Evolutionary conservation across 2,797 vertebrate genomes (phyloP).

Genomic region (Fistularia tabacaria): DNA sequence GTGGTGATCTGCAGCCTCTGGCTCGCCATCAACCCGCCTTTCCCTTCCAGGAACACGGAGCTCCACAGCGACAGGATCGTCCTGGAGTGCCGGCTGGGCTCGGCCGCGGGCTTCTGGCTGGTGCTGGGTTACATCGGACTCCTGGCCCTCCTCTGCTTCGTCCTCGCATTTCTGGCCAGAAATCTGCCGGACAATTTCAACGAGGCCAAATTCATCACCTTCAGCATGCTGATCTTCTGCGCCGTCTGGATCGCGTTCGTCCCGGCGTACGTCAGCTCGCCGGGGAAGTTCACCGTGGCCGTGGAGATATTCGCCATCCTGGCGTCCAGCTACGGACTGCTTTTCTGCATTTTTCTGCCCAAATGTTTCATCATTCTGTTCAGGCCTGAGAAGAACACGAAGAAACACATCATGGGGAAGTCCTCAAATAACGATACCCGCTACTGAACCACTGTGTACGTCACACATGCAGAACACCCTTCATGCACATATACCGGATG

Average conservation of each 20-base stretch:
- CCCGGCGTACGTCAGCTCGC: slow-evolving; percentile 74
- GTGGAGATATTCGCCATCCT: slow-evolving; percentile 76
- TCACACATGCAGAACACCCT: neutral
- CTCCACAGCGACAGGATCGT: slow-evolving; percentile 65
- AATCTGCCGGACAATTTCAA: slow-evolving; percentile 74
- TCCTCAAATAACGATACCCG: slow-evolving; percentile 18
- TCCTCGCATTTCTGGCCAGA: slow-evolving; percentile 67
- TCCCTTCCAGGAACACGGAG: slow-evolving; percentile 57
- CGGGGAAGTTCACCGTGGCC: slow-evolving; percentile 71
- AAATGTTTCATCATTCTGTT: slow-evolving; percentile 74
- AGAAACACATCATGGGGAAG: slow-evolving; percentile 68
- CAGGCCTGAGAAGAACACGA: slow-evolving; percentile 66
- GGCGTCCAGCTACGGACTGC: slow-evolving; percentile 68
- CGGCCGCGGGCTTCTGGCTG: slow-evolving; percentile 64
- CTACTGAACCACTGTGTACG: slow-evolving; percentile 10
- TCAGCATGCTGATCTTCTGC: slow-evolving; percentile 76
- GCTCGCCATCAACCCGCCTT: slow-evolving; percentile 66
- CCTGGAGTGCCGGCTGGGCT: slow-evolving; percentile 64
- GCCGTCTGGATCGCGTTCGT: slow-evolving; percentile 74
- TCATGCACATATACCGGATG: no score
- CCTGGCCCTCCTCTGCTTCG: slow-evolving; percentile 62
- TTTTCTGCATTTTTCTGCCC: slow-evolving; percentile 70
- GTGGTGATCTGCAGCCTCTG: slow-evolving; percentile 69
- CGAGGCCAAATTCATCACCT: slow-evolving; percentile 72
- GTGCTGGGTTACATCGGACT: slow-evolving; percentile 70